Base-by-base conservation (phyloP, 37 sponge, comb jelly and placozoan species). In the Haliclona indistincta region DNA sequence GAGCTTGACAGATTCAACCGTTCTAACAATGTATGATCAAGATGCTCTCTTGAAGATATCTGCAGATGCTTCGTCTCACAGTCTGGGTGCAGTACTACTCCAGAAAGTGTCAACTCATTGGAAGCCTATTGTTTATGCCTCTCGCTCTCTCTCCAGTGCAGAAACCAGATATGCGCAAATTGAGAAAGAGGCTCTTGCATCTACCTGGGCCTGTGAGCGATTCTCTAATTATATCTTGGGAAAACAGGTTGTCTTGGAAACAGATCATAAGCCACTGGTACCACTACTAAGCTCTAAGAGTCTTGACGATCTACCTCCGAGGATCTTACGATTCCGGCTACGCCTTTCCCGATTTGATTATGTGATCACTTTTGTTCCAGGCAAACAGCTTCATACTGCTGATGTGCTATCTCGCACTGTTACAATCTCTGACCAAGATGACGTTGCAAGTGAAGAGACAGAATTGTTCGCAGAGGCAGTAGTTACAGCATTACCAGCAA, bases 181-280 rank as follows among this genome's bases (percentile, higher is more conserved):
- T 22, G 65, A 64, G 34, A 64, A 64, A 64, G 65, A 64, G 35
- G 65, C 65, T 30, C 35, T 64, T 26, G 65, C 34, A 30, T 36
- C 37, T n/a, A 35, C 37, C 20, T 64, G 34, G 65, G 65, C 65
- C 22, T 64, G 65, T 4, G 35, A 64, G 22, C 22, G 28, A 10
- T 64, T 64, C 35, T 64, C 65, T 6, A 36, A 35, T 33, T 64
- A 36, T 32, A 35, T 64, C 20, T 36, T 64, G 2, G 65, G 65
- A 36, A 33, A 33, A 30, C 22, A 35, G 28, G 22, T 64, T 32
- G 35, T 20, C 22, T 30, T 64, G 22, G 65, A 64, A 30, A 64
- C 65, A 33, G 65, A 64, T 32, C 65, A 64, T 35, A 64, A 64
- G 28, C 65, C 32, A 2, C 37, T 64, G 37, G 65, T 64, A 35